Evolutionary conservation across 2,888 invertebrate genomes (phyloP).

Genomic region (Pseudolycoriella hygida): DNA sequence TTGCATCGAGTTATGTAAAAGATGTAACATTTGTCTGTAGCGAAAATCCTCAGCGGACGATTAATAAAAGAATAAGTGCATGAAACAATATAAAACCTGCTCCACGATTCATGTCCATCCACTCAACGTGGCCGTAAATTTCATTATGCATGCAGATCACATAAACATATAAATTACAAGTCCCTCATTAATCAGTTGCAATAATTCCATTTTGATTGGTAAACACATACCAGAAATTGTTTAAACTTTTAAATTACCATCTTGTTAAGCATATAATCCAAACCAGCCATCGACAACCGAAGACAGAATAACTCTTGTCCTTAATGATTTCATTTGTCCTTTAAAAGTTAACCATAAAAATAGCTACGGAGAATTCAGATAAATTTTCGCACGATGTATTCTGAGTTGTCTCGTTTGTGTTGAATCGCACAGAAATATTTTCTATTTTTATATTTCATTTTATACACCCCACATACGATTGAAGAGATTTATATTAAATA

Average conservation of each 20-base stretch:
- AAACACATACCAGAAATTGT: conserved; percentile 4
- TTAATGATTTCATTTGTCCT: conserved; percentile 5
- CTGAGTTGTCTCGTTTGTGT: no score
- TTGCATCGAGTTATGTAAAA: no score
- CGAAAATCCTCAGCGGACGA: no score
- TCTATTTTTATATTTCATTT: no score
- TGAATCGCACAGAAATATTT: no score
- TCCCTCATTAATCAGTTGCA: conserved; percentile 4
- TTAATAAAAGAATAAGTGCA: no score
- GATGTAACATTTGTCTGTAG: no score
- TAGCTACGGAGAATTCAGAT: not conserved
- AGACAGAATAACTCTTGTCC: conserved; percentile 2
- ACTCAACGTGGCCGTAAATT: not conserved
- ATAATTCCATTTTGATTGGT: conserved; percentile 5
- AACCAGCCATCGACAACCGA: not conserved
- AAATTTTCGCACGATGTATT: conserved; percentile 2
- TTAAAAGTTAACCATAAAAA: conserved; percentile 4
- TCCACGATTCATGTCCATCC: not conserved
- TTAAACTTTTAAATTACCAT: not conserved
- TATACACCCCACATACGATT: no score
- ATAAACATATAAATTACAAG: conserved; percentile 4
- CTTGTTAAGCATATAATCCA: conserved; percentile 1
- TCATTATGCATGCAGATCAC: conserved; percentile 4
- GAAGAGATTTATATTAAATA: no score
- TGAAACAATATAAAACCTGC: no score